Evolutionary conservation across 2,797 vertebrate species (phyloP).

Genomic region (Gallirallus australis): DNA sequence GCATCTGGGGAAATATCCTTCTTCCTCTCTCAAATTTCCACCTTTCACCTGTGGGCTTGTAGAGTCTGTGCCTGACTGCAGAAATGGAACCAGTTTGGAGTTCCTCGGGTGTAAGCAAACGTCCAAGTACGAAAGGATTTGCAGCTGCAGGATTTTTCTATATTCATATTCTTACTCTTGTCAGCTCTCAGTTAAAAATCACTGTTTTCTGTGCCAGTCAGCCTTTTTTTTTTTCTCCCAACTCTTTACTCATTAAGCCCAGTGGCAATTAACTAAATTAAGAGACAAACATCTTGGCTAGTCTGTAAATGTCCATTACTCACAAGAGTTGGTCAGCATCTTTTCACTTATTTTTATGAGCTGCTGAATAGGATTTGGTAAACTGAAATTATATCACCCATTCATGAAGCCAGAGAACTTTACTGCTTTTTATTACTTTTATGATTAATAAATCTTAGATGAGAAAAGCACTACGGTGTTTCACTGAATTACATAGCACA

Average conservation of each 20-base stretch:
- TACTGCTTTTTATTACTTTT: not conserved
- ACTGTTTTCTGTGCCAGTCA: not conserved
- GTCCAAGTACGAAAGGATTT: not conserved
- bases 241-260: not conserved
- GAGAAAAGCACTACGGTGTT: not conserved
- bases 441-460: slow-evolving; percentile 16
- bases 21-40: not conserved
- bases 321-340: slow-evolving; percentile 18
- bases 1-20: not conserved
- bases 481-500: not conserved
- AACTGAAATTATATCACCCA: not conserved
- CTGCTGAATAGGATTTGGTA: not conserved
- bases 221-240: not conserved
- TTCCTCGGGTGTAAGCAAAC: not conserved
- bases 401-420: not conserved
- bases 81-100: not conserved
- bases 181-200: not conserved
- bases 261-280: slow-evolving; percentile 24
- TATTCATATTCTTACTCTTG: not conserved
- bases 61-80: not conserved
- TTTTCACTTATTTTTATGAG: slow-evolving; percentile 14
- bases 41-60: not conserved
- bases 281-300: not conserved
- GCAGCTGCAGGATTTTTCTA: not conserved
- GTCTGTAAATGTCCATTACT: not conserved